Conservation (phyloP, 2,113 vertebrate genomes). For the Microcebus jonahi region DNA sequence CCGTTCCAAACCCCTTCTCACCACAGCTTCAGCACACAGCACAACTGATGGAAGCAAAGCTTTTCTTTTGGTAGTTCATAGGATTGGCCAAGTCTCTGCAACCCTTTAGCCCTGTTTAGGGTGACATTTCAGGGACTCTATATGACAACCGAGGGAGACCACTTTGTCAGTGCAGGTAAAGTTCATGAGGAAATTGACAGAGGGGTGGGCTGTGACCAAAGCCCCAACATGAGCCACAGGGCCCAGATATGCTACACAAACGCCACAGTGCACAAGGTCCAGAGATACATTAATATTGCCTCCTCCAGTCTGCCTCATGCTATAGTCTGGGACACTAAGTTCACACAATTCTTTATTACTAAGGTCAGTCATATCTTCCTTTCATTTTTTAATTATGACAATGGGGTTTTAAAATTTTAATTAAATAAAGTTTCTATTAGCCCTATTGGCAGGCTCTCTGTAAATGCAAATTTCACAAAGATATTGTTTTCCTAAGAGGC, state of each 20-base stretch:
- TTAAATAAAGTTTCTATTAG: background rate
- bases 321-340: background rate
- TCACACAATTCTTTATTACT: background rate
- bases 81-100: background rate
- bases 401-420: background rate
- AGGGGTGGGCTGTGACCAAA: background rate
- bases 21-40: background rate
- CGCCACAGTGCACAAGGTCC: background rate
- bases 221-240: background rate
- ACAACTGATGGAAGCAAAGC: background rate
- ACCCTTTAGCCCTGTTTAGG: background rate
- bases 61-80: background rate
- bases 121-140: background rate
- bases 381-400: background rate
- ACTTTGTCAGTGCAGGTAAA: background rate
- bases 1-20: too few species aligned
- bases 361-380: too few species aligned
- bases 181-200: background rate
- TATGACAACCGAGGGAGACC: background rate
- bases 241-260: background rate
- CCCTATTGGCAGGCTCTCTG: background rate
- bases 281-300: background rate
- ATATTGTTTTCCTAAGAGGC: background rate
- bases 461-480: background rate
- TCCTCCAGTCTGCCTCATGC: background rate